phyloP scores from a whole-genome alignment of 2,888 invertebrate genomes.

The Heliconius aoede region DNA sequence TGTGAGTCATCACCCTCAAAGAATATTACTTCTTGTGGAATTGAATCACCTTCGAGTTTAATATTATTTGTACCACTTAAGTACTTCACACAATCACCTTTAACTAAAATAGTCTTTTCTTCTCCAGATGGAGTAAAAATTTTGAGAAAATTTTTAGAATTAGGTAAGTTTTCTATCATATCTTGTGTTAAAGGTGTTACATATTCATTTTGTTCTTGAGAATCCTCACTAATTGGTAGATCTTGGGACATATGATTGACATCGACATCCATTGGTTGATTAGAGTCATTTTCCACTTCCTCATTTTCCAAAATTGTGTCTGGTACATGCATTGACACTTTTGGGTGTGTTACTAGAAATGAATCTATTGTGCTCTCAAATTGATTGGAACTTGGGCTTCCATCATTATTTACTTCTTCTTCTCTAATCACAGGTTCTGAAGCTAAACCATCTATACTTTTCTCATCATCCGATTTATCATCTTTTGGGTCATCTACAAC shows the following conservation, averaged over 20 bases:
- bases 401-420: constrained; percentile 33
- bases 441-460: not conserved
- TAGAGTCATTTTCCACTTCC: constrained; percentile 63
- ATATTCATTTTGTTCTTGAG: constrained; percentile 48
- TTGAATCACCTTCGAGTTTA: constrained; percentile 60
- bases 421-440: constrained; percentile 18
- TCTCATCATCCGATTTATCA: constrained; percentile 45
- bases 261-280: constrained; percentile 61
- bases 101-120: constrained; percentile 70
- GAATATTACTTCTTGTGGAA: constrained; percentile 71
- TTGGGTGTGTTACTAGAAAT: constrained; percentile 67
- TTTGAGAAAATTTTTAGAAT: constrained; percentile 67
- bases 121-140: constrained; percentile 65
- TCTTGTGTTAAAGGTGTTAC: constrained; percentile 44
- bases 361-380: constrained; percentile 71
- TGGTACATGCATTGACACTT: constrained; percentile 72
- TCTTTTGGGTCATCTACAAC: constrained; percentile 73
- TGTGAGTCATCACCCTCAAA: constrained; percentile 76
- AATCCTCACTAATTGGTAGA: constrained; percentile 50
- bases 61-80: constrained; percentile 64
- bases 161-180: constrained; percentile 51
- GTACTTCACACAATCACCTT: constrained; percentile 68
- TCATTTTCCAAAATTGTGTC: constrained; percentile 77
- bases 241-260: constrained; percentile 57
- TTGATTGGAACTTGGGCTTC: constrained; percentile 39